Base-by-base conservation (phyloP, 1,140 invertebrate genomes). In the Eriosoma lanigerum region DNA sequence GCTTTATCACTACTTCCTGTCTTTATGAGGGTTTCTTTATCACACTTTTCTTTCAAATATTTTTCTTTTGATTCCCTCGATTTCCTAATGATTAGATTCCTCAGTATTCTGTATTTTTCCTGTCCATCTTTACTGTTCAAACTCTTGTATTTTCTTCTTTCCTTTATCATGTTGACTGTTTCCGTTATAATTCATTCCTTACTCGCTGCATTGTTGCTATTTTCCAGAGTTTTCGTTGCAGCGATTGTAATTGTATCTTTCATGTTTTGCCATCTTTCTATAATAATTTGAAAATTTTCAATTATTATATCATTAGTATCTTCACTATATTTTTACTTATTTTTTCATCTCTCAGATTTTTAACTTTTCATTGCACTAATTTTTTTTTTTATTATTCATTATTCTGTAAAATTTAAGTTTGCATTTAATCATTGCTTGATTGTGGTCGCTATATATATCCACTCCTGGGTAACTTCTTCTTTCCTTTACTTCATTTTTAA, bases 401-500 rank as follows among this genome's bases (percentile, higher is more conserved):
- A 60, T 60, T 60, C 58, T 60, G 5, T 60, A 29, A 29, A 60
- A 60, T 60, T 60, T 60, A 60, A 60, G 58, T 13, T 60, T 10
- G n/a, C 58, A 60, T 29, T 60, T 60, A 1, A 52, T 52, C 50
- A 52, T 52, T 1, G 19, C 19, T 52, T n/a, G 17, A 52, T 52
- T 52, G 6, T 60, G 58, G 58, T 60, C 58, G 58, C 58, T 60
- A 60, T 60, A 1, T 60, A 60, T n/a, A n/a, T 19, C 50, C 6
- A 17, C 19, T 52, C 17, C 50, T 52, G 50, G 50, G 15, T 60
- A 60, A 29, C 58, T 60, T 60, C 58, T 60, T 29, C 26, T 60
- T 58, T 24, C 24, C 13, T 58, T 60, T 60, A 60, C 24, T 60
- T 60, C 3, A 26, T 60, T 60, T 60, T 13, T 60, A 29, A 60